phyloP scores from a whole-genome alignment of 2,113 vertebrate species.

The Peromyscus maniculatus region DNA sequence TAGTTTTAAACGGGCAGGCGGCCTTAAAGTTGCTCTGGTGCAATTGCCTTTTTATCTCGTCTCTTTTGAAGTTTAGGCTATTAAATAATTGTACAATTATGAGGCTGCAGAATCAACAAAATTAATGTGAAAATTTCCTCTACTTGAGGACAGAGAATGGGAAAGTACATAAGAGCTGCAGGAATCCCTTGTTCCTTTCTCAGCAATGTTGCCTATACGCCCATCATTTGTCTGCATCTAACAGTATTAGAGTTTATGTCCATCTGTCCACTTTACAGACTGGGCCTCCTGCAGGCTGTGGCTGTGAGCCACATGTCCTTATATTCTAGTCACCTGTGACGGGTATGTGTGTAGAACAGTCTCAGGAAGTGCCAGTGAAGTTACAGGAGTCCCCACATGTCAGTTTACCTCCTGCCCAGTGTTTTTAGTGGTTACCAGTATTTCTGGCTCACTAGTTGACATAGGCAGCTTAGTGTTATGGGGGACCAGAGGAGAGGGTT shows the following conservation, averaged over 20 bases:
- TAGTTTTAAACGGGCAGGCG: not conserved
- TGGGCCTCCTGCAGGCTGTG: fast-evolving
- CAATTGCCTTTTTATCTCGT: not conserved
- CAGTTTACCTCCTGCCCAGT: not conserved
- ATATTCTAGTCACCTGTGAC: not conserved
- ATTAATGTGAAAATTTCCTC: not conserved
- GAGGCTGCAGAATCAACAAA: not conserved
- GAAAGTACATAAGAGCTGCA: fast-evolving
- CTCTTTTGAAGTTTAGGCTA: not conserved
- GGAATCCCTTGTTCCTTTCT: fast-evolving
- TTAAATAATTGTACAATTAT: not conserved
- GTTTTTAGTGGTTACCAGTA: fast-evolving
- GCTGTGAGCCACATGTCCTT: not conserved
- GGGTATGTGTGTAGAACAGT: fast-evolving
- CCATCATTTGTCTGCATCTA: not conserved
- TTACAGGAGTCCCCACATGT: fast-evolving
- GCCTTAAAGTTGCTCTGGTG: not conserved
- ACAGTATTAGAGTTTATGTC: fast-evolving
- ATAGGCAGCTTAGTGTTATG: not conserved
- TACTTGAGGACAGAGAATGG: not conserved
- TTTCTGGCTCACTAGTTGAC: not conserved
- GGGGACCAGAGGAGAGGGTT: not conserved
- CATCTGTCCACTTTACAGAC: fast-evolving
- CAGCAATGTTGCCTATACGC: too few relatives aligned
- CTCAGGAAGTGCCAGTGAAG: not conserved